Conservation (phyloP, 2,888 invertebrate genomes). For the Dastarcus helophoroides region DNA sequence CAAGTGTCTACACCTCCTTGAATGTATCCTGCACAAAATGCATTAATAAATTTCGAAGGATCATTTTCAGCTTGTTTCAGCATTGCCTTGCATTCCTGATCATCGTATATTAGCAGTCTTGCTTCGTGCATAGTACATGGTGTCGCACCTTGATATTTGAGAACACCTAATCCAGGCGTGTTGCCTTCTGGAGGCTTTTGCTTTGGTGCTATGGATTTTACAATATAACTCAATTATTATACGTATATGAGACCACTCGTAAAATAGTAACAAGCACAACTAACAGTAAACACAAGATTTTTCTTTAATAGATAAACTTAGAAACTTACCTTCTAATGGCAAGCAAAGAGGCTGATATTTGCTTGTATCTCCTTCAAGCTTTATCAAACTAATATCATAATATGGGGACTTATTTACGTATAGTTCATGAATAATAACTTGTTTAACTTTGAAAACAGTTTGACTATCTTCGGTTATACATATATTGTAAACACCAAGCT, state of each 20-base stretch:
- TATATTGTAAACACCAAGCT: slow-evolving; percentile 30
- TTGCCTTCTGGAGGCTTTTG: slow-evolving; percentile 28
- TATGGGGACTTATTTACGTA: slow-evolving; percentile 28
- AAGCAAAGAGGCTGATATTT: slow-evolving; percentile 29
- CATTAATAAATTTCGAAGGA: slow-evolving; percentile 23
- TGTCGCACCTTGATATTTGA: slow-evolving; percentile 24
- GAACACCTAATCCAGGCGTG: slow-evolving; percentile 30
- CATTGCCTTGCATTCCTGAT: slow-evolving; percentile 28
- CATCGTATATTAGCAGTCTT: slow-evolving; percentile 27
- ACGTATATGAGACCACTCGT: too few relatives aligned
- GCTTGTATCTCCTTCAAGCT: slow-evolving; percentile 23
- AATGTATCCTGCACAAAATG: slow-evolving; percentile 46
- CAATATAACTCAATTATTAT: too few relatives aligned
- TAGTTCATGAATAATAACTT: slow-evolving; percentile 31
- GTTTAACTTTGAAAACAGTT: slow-evolving; percentile 21
- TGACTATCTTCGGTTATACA: slow-evolving; percentile 27
- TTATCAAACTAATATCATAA: slow-evolving; percentile 31
- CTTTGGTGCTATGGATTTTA: too few relatives aligned
- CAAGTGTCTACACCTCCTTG: slow-evolving; percentile 49
- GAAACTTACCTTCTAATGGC: slow-evolving; percentile 25
- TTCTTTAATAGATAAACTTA: slow-evolving; percentile 1
- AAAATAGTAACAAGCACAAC: too few relatives aligned
- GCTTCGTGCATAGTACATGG: slow-evolving; percentile 34
- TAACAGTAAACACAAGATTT: background rate
- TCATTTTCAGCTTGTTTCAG: slow-evolving; percentile 26